Evolutionary conservation across 2,113 vertebrate species (phyloP).

Genomic region (Mungos mungo): DNA sequence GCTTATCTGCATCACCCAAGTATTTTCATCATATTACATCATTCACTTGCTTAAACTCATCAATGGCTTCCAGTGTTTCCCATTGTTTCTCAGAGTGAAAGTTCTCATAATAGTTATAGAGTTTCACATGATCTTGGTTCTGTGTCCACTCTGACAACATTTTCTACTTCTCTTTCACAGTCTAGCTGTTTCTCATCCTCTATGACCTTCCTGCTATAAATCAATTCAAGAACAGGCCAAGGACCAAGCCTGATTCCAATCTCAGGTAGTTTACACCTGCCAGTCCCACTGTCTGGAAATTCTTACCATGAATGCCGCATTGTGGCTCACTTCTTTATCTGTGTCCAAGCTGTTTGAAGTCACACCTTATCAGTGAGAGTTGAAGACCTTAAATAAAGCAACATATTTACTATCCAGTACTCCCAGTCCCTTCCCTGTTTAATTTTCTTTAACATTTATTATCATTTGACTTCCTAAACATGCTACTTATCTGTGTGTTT

Average conservation of each 20-base stretch:
- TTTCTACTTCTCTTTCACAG: background rate
- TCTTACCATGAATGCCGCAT: background rate
- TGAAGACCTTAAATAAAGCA: background rate
- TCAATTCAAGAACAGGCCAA: background rate
- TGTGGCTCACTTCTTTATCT: background rate
- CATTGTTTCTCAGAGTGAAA: background rate
- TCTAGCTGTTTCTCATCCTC: background rate
- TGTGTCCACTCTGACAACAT: background rate
- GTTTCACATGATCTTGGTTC: background rate
- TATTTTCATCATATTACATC: background rate
- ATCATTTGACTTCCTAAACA: background rate
- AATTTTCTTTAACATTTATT: background rate
- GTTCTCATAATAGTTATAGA: background rate
- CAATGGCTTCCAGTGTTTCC: background rate
- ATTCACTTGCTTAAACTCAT: background rate
- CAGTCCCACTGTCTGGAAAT: background rate
- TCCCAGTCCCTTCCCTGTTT: background rate
- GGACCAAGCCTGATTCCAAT: background rate
- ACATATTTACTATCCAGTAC: fast-evolving
- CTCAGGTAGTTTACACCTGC: background rate
- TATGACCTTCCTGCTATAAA: background rate
- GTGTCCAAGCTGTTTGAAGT: background rate
- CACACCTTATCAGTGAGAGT: background rate
- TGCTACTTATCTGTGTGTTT: background rate
- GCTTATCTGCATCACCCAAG: background rate